Conservation (phyloP, 2,113 vertebrate genomes). For the Ptyas mucosa region DNA sequence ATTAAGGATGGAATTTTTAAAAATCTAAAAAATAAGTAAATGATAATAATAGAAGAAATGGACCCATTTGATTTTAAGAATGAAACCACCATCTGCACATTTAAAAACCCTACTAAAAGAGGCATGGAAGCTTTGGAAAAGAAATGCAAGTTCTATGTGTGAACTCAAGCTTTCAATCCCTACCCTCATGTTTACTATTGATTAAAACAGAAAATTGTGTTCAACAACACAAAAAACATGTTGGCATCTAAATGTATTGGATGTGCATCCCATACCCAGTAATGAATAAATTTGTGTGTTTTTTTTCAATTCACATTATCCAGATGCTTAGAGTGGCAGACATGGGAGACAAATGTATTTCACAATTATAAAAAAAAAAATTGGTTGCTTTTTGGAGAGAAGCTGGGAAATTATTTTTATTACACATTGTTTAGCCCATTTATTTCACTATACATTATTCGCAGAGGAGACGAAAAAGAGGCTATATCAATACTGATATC, state of each 20-base stretch:
- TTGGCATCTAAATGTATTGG: neutral
- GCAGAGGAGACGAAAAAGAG: neutral
- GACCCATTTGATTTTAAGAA: neutral
- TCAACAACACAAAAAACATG: neutral
- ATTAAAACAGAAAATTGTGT: neutral
- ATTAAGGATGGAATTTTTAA: neutral
- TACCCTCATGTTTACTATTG: neutral
- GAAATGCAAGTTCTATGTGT: neutral
- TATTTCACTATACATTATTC: neutral
- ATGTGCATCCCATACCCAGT: neutral
- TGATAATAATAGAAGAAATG: neutral
- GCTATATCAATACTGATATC: neutral
- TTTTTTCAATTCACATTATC: neutral
- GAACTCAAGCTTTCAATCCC: neutral
- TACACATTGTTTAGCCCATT: neutral
- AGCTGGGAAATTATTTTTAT: neutral
- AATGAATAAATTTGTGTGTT: neutral
- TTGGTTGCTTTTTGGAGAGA: neutral
- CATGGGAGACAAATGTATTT: neutral
- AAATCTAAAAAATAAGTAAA: neutral
- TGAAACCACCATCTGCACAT: neutral
- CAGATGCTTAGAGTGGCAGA: neutral
- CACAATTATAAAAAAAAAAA: neutral
- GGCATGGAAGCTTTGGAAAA: neutral
- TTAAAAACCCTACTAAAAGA: neutral